phyloP scores from a whole-genome alignment of 2,888 invertebrate species.

The Eupithecia subfuscata region DNA sequence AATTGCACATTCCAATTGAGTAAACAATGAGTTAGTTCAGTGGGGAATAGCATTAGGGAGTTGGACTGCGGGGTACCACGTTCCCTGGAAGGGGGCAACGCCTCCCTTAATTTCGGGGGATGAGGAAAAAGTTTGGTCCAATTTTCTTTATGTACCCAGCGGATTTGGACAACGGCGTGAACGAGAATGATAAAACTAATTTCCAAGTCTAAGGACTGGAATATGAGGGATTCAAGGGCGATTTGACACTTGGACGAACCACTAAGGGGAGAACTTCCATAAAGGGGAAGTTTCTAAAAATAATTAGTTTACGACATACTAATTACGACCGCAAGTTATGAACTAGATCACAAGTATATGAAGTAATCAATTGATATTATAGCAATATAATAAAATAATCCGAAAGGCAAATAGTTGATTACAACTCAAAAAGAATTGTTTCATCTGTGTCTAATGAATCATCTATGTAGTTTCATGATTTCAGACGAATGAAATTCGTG shows the following conservation, averaged over 20 bases:
- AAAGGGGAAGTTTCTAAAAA: conserved; percentile 4
- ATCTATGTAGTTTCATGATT: conserved; percentile 7
- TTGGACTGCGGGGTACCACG: conserved; percentile 35
- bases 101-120: conserved; percentile 31
- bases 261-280: conserved; percentile 2
- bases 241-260: conserved; percentile 15
- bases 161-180: conserved; percentile 41
- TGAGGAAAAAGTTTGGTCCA: conserved; percentile 41
- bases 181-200: conserved; percentile 39
- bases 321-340: background rate
- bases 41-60: conserved; percentile 43
- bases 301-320: background rate
- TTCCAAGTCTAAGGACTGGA: conserved; percentile 35
- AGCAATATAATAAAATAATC: background rate
- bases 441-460: background rate
- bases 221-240: conserved; percentile 23
- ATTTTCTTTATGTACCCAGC: conserved; percentile 44
- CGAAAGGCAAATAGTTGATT: background rate
- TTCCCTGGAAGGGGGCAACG: conserved; percentile 31
- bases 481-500: background rate
- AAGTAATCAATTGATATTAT: background rate
- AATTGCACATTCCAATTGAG: conserved; percentile 39
- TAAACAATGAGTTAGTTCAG: conserved; percentile 49
- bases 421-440: background rate
- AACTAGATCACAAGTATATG: background rate